Evolutionary conservation across 2,113 vertebrate genomes (phyloP).

Genomic region (Xiphophorus hellerii): DNA sequence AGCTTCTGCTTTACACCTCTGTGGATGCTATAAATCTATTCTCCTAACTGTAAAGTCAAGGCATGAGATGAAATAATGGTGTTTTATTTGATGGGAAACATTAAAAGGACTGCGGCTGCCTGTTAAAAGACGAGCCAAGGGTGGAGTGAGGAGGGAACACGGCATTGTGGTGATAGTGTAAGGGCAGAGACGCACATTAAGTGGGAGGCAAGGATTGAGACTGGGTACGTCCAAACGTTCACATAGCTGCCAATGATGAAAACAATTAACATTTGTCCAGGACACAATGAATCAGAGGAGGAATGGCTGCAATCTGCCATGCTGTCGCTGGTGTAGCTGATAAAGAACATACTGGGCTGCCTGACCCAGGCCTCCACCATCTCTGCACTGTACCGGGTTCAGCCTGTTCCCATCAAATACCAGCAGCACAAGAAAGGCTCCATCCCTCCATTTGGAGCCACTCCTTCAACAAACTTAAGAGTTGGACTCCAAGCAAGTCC

Average conservation of each 20-base stretch:
- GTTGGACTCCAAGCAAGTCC: slow-evolving; percentile 13
- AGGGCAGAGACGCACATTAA: slow-evolving; percentile 73
- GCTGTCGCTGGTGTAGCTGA: slow-evolving; percentile 77
- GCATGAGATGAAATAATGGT: slow-evolving; percentile 24
- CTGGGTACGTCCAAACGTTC: slow-evolving; percentile 72
- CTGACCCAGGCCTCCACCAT: slow-evolving; percentile 76
- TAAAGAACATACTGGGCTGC: slow-evolving; percentile 83
- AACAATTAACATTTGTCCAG: slow-evolving; percentile 94
- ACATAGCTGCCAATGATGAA: slow-evolving; percentile 85
- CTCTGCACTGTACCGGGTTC: slow-evolving; percentile 79
- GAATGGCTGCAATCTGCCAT: slow-evolving; percentile 89
- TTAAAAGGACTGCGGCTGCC: slow-evolving; percentile 52
- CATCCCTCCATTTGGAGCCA: slow-evolving; percentile 48
- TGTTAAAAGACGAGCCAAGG: slow-evolving; percentile 54
- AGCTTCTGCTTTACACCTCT: slow-evolving; percentile 9
- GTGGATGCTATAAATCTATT: slow-evolving; percentile 22
- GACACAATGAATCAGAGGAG: slow-evolving; percentile 90
- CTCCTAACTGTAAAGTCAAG: slow-evolving; percentile 22
- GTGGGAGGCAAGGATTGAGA: slow-evolving; percentile 81
- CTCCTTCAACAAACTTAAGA: slow-evolving; percentile 28
- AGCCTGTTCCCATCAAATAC: slow-evolving; percentile 84
- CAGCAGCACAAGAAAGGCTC: slow-evolving; percentile 36
- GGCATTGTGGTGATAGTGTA: slow-evolving; percentile 58
- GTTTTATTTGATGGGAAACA: slow-evolving; percentile 49
- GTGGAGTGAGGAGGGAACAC: slow-evolving; percentile 54